Conservation (phyloP, 2,113 vertebrate genomes). For the Vidua chalybeata region DNA sequence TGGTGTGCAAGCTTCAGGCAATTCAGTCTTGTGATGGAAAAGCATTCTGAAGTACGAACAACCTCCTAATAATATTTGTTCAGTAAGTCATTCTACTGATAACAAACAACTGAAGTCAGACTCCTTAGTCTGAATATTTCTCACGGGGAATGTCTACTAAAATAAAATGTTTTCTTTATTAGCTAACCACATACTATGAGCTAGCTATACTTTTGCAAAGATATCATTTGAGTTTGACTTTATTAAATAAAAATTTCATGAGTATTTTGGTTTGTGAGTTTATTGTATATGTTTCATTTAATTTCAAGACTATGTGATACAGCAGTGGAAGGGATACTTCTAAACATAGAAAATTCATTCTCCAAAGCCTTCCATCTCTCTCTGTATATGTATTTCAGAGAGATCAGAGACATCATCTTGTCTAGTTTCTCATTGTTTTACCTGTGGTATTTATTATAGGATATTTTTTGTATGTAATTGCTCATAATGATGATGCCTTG, state of each 20-base stretch:
- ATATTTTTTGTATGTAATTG: not conserved
- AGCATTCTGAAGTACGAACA: conserved; percentile 58
- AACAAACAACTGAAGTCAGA: conserved; percentile 52
- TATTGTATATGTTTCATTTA: not conserved
- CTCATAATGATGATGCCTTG: not conserved
- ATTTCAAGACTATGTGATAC: not conserved
- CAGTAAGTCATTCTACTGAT: conserved; percentile 69
- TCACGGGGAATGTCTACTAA: not conserved
- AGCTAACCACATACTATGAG: not conserved
- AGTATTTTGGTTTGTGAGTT: not conserved
- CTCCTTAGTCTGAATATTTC: conserved; percentile 29
- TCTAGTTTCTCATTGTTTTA: not conserved
- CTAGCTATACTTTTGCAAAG: not conserved
- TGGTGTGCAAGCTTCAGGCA: conserved; percentile 58
- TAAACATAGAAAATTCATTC: not conserved
- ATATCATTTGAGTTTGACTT: not conserved
- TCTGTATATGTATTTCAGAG: not conserved
- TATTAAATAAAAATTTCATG: not conserved
- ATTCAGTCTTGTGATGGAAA: conserved; percentile 58
- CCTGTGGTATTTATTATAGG: not conserved
- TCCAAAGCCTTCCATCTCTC: not conserved
- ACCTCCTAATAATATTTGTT: conserved; percentile 75
- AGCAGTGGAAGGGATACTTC: not conserved
- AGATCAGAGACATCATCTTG: not conserved
- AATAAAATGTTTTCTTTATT: conserved; percentile 26